Percentiles rank a stretch among this genome's conserved stretches.
These are phyloP conservation scores for Arvicanthis niloticus DNA, from an alignment of 2,113 vertebrate genomes.

Conservation along the genomic window DNA sequence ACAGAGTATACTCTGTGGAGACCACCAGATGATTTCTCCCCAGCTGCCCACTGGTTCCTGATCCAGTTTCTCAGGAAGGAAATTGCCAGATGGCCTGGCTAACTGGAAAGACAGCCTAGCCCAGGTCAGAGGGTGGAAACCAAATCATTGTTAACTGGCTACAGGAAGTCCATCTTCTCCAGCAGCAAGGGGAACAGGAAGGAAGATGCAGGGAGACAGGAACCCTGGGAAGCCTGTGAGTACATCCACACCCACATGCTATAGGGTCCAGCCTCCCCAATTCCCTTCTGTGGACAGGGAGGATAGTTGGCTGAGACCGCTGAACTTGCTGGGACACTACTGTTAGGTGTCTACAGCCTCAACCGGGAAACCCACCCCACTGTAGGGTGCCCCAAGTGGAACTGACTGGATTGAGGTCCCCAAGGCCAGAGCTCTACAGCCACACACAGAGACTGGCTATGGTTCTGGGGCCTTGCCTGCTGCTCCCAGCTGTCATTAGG, in stretches of 20 bases:
- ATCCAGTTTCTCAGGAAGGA: constrained; percentile 46
- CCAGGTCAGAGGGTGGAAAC: background rate
- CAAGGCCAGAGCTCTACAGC: background rate
- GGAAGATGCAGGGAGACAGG: background rate
- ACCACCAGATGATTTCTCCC: background rate
- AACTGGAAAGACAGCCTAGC: constrained; percentile 49
- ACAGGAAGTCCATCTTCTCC: background rate
- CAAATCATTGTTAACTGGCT: background rate
- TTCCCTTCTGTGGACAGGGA: background rate
- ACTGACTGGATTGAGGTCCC: background rate
- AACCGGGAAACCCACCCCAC: background rate
- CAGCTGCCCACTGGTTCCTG: background rate
- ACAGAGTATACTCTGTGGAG: background rate
- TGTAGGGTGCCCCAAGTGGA: background rate
- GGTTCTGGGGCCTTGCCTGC: background rate
- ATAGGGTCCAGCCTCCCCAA: background rate
- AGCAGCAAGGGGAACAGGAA: background rate
- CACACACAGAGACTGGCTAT: background rate
- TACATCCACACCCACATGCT: background rate
- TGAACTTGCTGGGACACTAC: background rate
- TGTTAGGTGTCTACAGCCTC: background rate
- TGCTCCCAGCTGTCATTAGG: background rate
- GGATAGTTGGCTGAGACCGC: background rate
- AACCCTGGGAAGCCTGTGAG: background rate
- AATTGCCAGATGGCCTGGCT: background rate